Base-by-base conservation (phyloP, 2,113 vertebrate species). In the Cromileptes altivelis region DNA sequence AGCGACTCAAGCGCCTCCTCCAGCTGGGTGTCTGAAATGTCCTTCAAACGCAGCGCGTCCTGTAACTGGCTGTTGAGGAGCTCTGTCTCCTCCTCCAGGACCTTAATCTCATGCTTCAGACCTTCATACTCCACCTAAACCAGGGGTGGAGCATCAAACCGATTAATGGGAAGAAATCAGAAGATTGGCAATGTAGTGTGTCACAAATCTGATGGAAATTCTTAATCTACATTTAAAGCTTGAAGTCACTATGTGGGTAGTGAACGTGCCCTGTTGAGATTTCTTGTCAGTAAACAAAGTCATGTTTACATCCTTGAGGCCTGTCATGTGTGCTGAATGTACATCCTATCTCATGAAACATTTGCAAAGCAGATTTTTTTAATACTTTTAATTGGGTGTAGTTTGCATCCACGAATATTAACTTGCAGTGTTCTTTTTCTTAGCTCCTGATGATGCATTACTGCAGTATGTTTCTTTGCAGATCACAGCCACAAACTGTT, bases 41-140 rank as follows among this genome's bases (percentile, higher is more conserved):
- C 97, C 94, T 99, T 99, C 87, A 99, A 80, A 21, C 97, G 96
- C 77, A 98, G 91, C 3, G 97, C 97, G 7, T 99, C 98, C 90
- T 98, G 97, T 64, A 99, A 92, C 92, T 99, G 98, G 90, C 96
- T 96, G 88, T 97, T 97, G n/a, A 99, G 95, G 56, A 98, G 92
- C 53, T 97, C 97, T 0, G 95, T 96, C 88, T 99, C 98, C 93
- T 99, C 98, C 92, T 98, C 98, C 87, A 98, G 95, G 6, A 98
- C 96, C 81, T 99, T 99, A 63, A 99, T 98, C 94, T 99, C 98
- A 57, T 99, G 98, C 90, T 99, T 99, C 92, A 99, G 94, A 45
- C 98, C 97, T 95, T 99, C 98, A 2, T 97, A 99, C 93, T 99
- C 98, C 92, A 99, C 98, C 98, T 99, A 93, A 77, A 94, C 4